Percentiles rank a stretch among this genome's conserved stretches.
phyloP scores from a whole-genome alignment of 2,888 invertebrate genomes.

The Diarsia rubi region DNA sequence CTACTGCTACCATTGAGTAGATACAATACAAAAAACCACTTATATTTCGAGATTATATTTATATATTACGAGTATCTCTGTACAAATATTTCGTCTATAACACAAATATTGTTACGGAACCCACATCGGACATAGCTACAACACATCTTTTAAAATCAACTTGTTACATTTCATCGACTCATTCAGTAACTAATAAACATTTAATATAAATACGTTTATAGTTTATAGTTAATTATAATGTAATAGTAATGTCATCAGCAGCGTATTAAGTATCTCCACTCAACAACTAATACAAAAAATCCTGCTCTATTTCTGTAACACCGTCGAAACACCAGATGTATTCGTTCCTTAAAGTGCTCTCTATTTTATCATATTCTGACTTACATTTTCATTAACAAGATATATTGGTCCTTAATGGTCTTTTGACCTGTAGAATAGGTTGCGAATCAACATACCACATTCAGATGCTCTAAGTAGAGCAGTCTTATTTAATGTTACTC shows the following conservation, averaged over 20 bases:
- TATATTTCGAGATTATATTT: background rate
- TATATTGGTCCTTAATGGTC: slow-evolving; percentile 4
- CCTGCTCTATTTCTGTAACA: slow-evolving; percentile 49
- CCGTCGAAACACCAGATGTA: slow-evolving; percentile 46
- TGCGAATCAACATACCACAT: background rate
- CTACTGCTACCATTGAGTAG: background rate
- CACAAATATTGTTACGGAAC: background rate
- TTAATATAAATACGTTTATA: slow-evolving; percentile 29
- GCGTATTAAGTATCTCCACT: slow-evolving; percentile 48
- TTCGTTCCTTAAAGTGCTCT: slow-evolving; percentile 11
- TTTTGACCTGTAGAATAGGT: slow-evolving; percentile 1
- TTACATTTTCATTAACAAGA: slow-evolving; percentile 19
- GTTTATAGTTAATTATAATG: slow-evolving; percentile 42
- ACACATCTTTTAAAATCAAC: slow-evolving; percentile 3
- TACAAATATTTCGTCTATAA: background rate
- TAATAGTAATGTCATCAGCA: slow-evolving; percentile 54
- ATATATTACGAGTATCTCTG: background rate
- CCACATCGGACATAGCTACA: background rate
- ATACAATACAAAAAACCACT: background rate
- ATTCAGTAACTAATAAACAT: slow-evolving; percentile 20
- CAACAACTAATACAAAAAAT: slow-evolving; percentile 48
- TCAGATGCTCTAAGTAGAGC: background rate
- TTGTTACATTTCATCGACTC: slow-evolving; percentile 15
- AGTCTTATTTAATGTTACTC: background rate
- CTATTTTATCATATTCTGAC: slow-evolving; percentile 17